Base-by-base conservation (phyloP, 1,140 invertebrate genomes). In the Aradophagus sp. region DNA sequence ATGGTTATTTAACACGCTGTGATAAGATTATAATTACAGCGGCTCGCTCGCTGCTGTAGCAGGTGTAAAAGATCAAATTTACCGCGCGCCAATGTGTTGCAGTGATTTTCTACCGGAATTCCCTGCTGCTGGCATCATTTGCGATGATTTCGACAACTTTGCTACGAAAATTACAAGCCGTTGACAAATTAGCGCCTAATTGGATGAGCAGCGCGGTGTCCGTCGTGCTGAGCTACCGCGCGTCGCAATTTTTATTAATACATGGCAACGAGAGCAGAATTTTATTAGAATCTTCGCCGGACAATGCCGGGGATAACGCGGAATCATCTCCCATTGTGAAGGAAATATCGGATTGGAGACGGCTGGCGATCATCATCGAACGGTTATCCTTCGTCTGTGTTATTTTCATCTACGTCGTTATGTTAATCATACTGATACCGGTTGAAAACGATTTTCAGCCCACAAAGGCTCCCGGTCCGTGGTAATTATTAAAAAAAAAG, bases 101-200 rank as follows among this genome's bases (percentile, higher is more conserved):
- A 87, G 87, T 88, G 7, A 36, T 86, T 4, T 87, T 86, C 26
- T 88, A 86, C 48, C 75, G 82, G 12, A 80, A 82, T 47, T 87
- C 85, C 0, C 50, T 88, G 35, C 55, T 78, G 1, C 34, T 89
- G 36, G 81, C 87, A n/a, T 73, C 75, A 1, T 72, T 87, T 7
- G 86, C 83, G 0, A 69, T 88, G 47, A 58, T 87, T 1, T 19
- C 85, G 1, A 86, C 87, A 2, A 80, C 81, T 0, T 2, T 86
- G 2, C 67, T 86, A 2, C 77, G 81, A 2, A 83, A 83, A 68
- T 32, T 83, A 12, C 73, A 81, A 62, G 38, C 47, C 2, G 67
- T 71, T 13, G 8, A 34, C 13, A 77, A 19, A 31, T 45, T 52
- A 1, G 23, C 76, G 5, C 81, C 83, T 1, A 58, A 26, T n/a